Conservation (phyloP, 2,888 invertebrate genomes). For the Hesperia comma region DNA sequence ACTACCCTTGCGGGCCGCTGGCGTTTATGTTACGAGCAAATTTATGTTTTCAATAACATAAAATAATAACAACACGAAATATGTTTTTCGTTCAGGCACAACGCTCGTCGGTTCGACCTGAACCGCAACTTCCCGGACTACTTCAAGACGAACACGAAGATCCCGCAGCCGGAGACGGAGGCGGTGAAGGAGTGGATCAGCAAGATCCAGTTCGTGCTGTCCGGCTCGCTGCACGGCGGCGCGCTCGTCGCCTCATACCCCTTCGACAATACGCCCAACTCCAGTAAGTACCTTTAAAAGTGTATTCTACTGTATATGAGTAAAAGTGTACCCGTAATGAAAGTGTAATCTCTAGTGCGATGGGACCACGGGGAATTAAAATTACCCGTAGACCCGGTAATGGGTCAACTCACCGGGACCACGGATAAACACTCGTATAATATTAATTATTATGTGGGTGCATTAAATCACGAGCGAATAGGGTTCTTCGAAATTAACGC, state of each 20-base stretch:
- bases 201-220: slow-evolving; percentile 96
- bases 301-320: too few relatives aligned
- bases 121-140: slow-evolving; percentile 99
- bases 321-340: too few relatives aligned
- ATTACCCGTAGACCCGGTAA: too few relatives aligned
- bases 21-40: too few relatives aligned
- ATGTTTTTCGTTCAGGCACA: slow-evolving; percentile 85
- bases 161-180: slow-evolving; percentile 96
- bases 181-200: slow-evolving; percentile 97
- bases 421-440: too few relatives aligned
- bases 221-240: slow-evolving; percentile 97
- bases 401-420: too few relatives aligned
- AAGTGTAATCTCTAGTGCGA: too few relatives aligned
- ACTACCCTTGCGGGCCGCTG: too few relatives aligned
- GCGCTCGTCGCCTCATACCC: slow-evolving; percentile 98
- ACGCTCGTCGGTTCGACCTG: slow-evolving; percentile 94
- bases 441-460: too few relatives aligned
- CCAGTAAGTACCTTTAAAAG: slow-evolving; percentile 85
- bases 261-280: slow-evolving; percentile 97
- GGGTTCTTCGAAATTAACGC: too few relatives aligned
- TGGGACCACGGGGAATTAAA: too few relatives aligned
- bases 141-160: slow-evolving; percentile 94
- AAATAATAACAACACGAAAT: neutral
- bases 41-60: neutral
- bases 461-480: too few relatives aligned